Evolutionary conservation across 1,140 invertebrate species (phyloP), one percentile per base, ranked within the genome.

Genomic region (Archivesica marissinica): DNA sequence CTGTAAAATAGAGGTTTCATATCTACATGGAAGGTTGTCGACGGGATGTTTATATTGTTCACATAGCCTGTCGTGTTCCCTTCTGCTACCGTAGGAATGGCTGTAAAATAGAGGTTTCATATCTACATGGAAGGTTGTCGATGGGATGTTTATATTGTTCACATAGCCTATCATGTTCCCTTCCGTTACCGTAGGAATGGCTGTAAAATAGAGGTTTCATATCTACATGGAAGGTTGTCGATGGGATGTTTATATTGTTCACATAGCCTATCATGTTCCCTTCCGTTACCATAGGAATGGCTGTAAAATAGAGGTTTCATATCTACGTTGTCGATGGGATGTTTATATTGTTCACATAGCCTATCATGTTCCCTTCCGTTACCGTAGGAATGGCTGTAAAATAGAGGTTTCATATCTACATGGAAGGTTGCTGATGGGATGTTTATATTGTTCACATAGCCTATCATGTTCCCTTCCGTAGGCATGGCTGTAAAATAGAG

Each of bases 81-180:
- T 23, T 90, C 79, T 1, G 91, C 92, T 56, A 50, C 78, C 0
- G 33, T 56, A 15, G 92, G 90, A 25, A 88, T 72, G 56, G 50
- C 92, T 93, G 70, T 6, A 84, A 75, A 25, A 78, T 35, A 68
- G 83, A 20, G 89, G 87, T 38, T 76, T 87, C 61, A 92, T 89
- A 11, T 85, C 56, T n/a, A 91, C 90, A 41, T 68, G 84, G 15
- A 94, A 88, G 20, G 80, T 88, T 7, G 88, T 75, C 23, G 89
- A 87, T 3, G 88, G 89, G 50, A 94, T 90, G 72, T 92, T 90
- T 11, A 90, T 86, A 64, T 89, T 90, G 85, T 94, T 94, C 20
- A 94, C 88, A 44, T 91, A 90, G 59, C 93, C 93, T 54, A 94
- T 89, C 7, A 94, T 38, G 61, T 92, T 92, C 23, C 92, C 93